Evolutionary conservation across 2,797 vertebrate species (phyloP).

Genomic region (Acestrorhynchus altus): DNA sequence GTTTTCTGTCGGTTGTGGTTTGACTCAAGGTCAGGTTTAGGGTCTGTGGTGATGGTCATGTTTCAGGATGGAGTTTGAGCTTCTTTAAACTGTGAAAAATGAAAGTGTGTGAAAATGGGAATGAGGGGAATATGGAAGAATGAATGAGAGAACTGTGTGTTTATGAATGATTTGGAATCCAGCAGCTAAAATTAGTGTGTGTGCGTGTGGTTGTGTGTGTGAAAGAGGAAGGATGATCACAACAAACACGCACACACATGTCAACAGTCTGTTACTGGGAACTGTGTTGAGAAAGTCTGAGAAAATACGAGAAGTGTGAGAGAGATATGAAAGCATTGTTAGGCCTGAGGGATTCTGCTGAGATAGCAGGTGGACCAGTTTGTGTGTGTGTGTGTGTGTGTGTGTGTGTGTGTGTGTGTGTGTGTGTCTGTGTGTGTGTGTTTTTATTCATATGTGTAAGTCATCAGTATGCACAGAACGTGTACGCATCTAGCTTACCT

Average conservation of each 20-base stretch:
- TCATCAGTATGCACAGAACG: neutral
- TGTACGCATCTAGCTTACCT: no score
- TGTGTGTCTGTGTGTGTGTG: constrained; percentile 14
- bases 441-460: neutral
- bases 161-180: constrained; percentile 5
- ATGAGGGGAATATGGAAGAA: neutral
- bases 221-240: constrained; percentile 35
- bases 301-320: constrained; percentile 22
- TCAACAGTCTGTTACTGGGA: neutral
- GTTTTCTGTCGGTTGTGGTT: neutral
- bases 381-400: constrained; percentile 9
- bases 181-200: neutral
- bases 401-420: constrained; percentile 6
- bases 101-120: neutral
- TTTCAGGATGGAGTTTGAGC: neutral
- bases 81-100: no score
- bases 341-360: neutral
- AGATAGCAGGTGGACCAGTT: constrained; percentile 15
- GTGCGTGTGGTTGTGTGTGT: neutral
- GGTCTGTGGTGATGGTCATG: neutral
- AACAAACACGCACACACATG: constrained; percentile 57
- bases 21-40: no score
- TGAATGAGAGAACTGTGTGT: neutral
- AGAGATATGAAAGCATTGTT: constrained; percentile 26
- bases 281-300: neutral